Evolutionary conservation across 2,888 invertebrate species (phyloP).

Genomic region (Drosophila flavopinicola): DNA sequence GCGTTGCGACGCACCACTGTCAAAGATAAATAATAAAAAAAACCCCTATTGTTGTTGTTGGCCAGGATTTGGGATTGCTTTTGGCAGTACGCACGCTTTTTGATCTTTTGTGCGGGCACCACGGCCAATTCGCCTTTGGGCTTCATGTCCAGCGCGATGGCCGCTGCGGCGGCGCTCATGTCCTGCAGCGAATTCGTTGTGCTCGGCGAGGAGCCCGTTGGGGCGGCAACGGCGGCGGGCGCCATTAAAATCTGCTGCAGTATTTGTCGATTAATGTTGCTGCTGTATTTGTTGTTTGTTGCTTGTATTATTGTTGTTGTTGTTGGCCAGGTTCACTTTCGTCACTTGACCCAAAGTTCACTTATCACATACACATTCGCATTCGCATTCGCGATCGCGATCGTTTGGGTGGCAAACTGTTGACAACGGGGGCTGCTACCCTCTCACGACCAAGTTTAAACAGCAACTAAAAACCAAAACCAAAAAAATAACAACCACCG

Average conservation of each 20-base stretch:
- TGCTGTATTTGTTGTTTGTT: conserved; percentile 22
- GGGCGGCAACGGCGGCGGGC: conserved; percentile 62
- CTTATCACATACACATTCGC: conserved; percentile 31
- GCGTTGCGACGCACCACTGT: conserved; percentile 84
- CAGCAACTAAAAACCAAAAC: conserved; percentile 82
- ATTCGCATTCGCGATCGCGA: conserved; percentile 41
- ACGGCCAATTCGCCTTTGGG: conserved; percentile 60
- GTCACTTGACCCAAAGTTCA: conserved; percentile 51
- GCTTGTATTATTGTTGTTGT: conserved; percentile 14
- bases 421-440: conserved; percentile 75
- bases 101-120: conserved; percentile 69
- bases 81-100: conserved; percentile 64
- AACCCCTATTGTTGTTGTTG: not conserved
- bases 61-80: not conserved
- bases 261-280: conserved; percentile 45
- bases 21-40: conserved; percentile 12
- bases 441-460: conserved; percentile 84
- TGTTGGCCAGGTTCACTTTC: conserved; percentile 40
- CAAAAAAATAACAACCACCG: conserved; percentile 81
- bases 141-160: conserved; percentile 79
- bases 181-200: conserved; percentile 77
- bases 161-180: conserved; percentile 79
- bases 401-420: conserved; percentile 47
- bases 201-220: conserved; percentile 52
- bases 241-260: conserved; percentile 61